phyloP scores from a whole-genome alignment of 2,113 vertebrate species.

The Eupsittula cactorum region DNA sequence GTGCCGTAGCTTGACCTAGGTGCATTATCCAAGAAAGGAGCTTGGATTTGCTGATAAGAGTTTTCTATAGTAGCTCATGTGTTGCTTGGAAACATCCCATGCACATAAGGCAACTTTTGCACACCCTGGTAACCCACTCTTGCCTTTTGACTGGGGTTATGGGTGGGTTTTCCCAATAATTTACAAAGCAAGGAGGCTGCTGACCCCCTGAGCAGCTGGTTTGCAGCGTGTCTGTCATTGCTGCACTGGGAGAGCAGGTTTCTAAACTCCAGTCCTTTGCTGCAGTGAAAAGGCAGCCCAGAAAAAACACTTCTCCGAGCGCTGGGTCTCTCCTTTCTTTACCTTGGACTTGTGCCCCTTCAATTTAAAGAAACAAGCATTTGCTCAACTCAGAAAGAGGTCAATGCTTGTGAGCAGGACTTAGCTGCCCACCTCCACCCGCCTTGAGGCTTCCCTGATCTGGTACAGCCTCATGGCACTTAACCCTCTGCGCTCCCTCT shows the following conservation, averaged over 20 bases:
- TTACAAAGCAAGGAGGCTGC: accelerated
- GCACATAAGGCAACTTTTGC: neutral
- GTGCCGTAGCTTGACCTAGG: slow-evolving; percentile 12
- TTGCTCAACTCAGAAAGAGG: slow-evolving; percentile 44
- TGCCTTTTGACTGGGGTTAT: neutral
- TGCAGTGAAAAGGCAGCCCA: neutral
- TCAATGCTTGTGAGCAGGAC: neutral
- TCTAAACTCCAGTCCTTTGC: slow-evolving; percentile 1
- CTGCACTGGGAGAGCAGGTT: neutral
- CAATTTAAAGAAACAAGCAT: slow-evolving; percentile 59
- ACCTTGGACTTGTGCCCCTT: slow-evolving; percentile 60
- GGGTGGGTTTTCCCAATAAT: neutral
- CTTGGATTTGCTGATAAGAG: slow-evolving; percentile 46
- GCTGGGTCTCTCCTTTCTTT: slow-evolving; percentile 46
- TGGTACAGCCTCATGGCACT: neutral
- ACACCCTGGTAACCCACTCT: neutral
- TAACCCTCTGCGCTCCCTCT: slow-evolving; percentile 1
- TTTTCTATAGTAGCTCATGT: neutral
- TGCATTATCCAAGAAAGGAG: slow-evolving; percentile 14
- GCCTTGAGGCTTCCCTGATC: neutral
- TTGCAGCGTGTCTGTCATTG: neutral
- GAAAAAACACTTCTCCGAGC: slow-evolving; percentile 6
- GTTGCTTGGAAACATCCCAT: slow-evolving; percentile 37
- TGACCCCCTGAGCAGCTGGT: neutral
- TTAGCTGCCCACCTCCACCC: slow-evolving; percentile 2